These are phyloP conservation scores for Gryon sp. DNA, from an alignment of 1,140 invertebrate species.

Conservation along the genomic window DNA sequence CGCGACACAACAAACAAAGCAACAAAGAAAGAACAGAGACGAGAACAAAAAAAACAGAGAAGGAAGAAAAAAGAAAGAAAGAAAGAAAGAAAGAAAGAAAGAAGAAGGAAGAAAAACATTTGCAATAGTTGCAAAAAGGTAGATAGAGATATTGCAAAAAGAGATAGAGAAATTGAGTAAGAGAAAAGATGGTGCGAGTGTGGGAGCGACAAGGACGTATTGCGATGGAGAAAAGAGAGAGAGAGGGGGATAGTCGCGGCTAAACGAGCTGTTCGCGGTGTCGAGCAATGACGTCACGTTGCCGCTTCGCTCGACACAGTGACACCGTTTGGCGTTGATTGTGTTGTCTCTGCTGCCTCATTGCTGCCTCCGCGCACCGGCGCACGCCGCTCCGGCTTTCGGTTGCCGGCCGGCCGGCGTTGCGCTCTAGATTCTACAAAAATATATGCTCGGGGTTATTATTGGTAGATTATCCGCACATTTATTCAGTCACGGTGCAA, in stretches of 20 bases:
- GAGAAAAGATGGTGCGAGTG: not conserved
- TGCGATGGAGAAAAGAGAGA: not conserved
- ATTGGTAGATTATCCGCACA: constrained; percentile 22
- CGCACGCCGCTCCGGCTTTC: constrained; percentile 13
- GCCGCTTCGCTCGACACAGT: constrained; percentile 70
- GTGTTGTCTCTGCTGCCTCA: constrained; percentile 24
- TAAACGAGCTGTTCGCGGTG: constrained; percentile 42
- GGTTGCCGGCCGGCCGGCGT: constrained; percentile 52
- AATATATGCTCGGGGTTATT: constrained; percentile 41
- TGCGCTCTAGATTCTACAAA: constrained; percentile 43
- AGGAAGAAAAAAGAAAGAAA: not conserved
- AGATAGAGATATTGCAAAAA: too few species aligned
- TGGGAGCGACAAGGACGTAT: not conserved
- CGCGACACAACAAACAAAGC: not conserved
- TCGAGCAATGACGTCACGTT: constrained; percentile 69
- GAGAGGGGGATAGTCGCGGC: not conserved
- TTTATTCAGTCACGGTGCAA: constrained; percentile 19
- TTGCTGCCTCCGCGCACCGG: constrained; percentile 20
- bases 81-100: not conserved
- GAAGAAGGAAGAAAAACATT: too few species aligned
- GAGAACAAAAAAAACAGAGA: not conserved
- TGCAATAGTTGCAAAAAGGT: too few species aligned
- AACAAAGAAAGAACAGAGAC: not conserved
- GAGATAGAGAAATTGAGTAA: not conserved
- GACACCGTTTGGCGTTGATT: constrained; percentile 69